Evolutionary conservation across 2,888 invertebrate species (phyloP), one percentile per base, ranked within the genome.

Genomic region (Megalurothrips usitatus): DNA sequence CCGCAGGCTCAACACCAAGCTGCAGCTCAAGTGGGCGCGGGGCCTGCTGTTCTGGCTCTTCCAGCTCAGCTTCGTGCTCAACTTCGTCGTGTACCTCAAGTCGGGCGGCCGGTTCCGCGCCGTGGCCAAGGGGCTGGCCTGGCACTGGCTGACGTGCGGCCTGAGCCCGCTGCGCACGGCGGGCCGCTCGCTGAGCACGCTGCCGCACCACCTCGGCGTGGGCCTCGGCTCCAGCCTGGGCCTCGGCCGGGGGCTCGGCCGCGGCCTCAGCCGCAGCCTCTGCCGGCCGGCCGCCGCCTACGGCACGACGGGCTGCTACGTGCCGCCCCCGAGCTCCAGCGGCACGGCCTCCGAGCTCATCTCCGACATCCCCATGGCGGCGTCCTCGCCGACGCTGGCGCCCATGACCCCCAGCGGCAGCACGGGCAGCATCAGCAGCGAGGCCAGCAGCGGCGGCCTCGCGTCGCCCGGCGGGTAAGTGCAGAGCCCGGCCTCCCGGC

Each of bases 31-130:
- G 81, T 86, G 86, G 85, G 85, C 87, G 47, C 85, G 87, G 0
- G 86, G 86, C n/a, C 85, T 87, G 47, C 86, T 85, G 82, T 87
- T 87, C 81, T 86, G 86, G 49, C 83, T 87, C 23, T 87, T 87
- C 82, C 87, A 87, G 75, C 86, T 86, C 84, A 87, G 87, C 83
- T 87, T 87, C 82, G 85, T 86, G 17, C 85, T 87, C 49, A 87
- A 87, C 81, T 87, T 87, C 81, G 87, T 87, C 82, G 84, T 87
- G 14, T 87, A 87, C 81, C 87, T 85, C 82, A 84, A 87, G 3
- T 85, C 87, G 10, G 87, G 87, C 43, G 84, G 86, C 78, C 87
- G 86, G 81, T 87, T 87, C 82, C 84, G 87, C 47, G 84, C 82
- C 43, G 83, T 84, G 79, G 85, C 85, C 0, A 82, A 84, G 81